Evolutionary conservation across 1,140 invertebrate genomes (phyloP), one percentile per base, ranked within the genome.

Genomic region (Drosophila kepulauana): DNA sequence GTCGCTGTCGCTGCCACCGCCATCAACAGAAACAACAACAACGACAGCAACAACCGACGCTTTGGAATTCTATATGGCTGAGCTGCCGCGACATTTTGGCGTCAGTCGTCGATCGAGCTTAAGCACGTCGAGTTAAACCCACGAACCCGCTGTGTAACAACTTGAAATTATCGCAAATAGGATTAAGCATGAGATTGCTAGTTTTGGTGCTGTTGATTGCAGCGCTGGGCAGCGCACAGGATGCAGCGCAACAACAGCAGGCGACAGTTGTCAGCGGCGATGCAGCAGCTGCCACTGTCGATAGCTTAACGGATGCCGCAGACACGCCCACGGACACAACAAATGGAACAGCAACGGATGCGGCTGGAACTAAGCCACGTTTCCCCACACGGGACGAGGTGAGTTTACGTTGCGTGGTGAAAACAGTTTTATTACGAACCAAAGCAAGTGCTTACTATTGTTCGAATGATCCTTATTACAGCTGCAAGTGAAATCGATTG

Each of bases 1-100:
- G 25, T 10, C 28, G 38, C 38, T 28, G 57, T 10, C 28, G 38
- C 38, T 28, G 57, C 13, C n/a, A 41, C 13, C 41, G 61, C 13
- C 62, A 38, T 10, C 35, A 33, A 8, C 33, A 25, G 20, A 25
- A 25, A 25, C 20, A 25, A 25, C 20, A 25, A 25, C 20, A 25
- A 25, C 3, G 20, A 20, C 20, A 25, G 20, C 3, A 33, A 33
- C 33, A 33, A 33, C 33, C 5, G 35, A 38, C 35, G 35, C 35
- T 59, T 25, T 38, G 45, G 80, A 91, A 85, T 78, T 78, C 88
- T 91, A 91, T 91, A 91, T 91, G 82, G 85, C 58, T 51, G 65
- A 72, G 65, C 56, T 73, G 71, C 46, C 51, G 59, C 1, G 5
- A 15, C 35, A 25, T 51, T 33, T 58, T 33, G 64, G 43, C 81